Evolutionary conservation across 2,888 invertebrate genomes (phyloP), one percentile per base, ranked within the genome.

Genomic region (Sinodicranocentrus sp.): DNA sequence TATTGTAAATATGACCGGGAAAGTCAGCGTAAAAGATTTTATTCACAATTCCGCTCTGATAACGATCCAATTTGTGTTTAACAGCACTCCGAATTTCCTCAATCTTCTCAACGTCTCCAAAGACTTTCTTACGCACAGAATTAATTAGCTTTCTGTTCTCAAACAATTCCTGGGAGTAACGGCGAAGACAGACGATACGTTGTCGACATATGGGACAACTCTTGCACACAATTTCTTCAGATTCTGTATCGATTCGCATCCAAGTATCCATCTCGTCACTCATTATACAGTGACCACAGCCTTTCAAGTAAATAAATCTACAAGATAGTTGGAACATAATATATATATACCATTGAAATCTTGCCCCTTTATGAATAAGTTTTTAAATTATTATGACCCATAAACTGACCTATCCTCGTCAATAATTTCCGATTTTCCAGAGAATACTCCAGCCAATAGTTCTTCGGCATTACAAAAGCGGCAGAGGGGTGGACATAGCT

Each of bases 401-500:
- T n/a, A 52, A 52, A n/a, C 6, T 13, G 48, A 77, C 44, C 54
- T 72, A 19, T 73, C 57, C 0, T 26, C 17, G 0, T 43, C 21
- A 2, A 8, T 52, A 1, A 70, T 0, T 26, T 78, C 77, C 0
- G 21, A 10, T 33, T 33, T 8, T n/a, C 21, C n/a, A 39, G 68
- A 15, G 82, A 33, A 10, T 85, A 79, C 6, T 87, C 85, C 10
- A 57, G 82, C 48, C 2, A 57, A 3, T 5, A 90, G 89, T 85
- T 89, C 87, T 2, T 90, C 89, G 19, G 89, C 76, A 78, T 92
- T 88, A 90, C 95, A 95, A 25, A 89, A 65, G 26, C 91, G 90
- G 90, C 95, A 95, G 70, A 92, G 88, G 33, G 90, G 90, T n/a
- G 94, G 94, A 90, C 94, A 95, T 8, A 91, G 91, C 90, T 95